phyloP scores from a whole-genome alignment of 2,888 invertebrate genomes.

The Caenorhabditis afra region DNA sequence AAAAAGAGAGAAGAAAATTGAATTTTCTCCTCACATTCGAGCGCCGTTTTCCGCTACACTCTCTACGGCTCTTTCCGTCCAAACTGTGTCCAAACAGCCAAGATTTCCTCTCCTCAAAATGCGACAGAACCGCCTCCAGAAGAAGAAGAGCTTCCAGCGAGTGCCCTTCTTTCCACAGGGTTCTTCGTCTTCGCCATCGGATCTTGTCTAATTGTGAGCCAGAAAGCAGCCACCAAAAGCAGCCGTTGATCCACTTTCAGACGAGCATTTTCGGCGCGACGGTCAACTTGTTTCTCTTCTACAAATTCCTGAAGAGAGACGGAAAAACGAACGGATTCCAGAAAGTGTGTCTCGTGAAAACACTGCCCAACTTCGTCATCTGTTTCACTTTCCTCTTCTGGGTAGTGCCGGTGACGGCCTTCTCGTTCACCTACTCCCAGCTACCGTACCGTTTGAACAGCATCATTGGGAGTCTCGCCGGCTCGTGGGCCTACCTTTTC shows the following conservation, averaged over 20 bases:
- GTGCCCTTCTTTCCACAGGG: slow-evolving; percentile 27
- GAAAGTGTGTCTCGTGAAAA: slow-evolving; percentile 37
- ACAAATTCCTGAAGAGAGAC: slow-evolving; percentile 27
- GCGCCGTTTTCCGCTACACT: too few relatives aligned
- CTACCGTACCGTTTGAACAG: slow-evolving; percentile 26
- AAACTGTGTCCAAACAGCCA: neutral
- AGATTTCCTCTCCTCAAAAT: slow-evolving; percentile 2
- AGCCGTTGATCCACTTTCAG: too few relatives aligned
- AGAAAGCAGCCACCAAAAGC: too few relatives aligned
- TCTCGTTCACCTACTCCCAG: slow-evolving; percentile 16
- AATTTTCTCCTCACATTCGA: too few relatives aligned
- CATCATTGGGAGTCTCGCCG: slow-evolving; percentile 24
- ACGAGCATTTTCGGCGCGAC: slow-evolving; percentile 27
- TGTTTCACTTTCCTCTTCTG: slow-evolving; percentile 35
- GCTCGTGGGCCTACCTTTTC: slow-evolving; percentile 42
- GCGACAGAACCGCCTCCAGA: neutral
- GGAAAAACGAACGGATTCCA: slow-evolving; percentile 42
- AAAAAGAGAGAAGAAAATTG: too few relatives aligned
- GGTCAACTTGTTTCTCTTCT: slow-evolving; percentile 30
- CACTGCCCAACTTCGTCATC: slow-evolving; percentile 32
- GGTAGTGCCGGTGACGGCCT: slow-evolving; percentile 23
- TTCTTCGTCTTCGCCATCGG: slow-evolving; percentile 28
- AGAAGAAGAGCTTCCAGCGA: slow-evolving; percentile 32
- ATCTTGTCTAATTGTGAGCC: slow-evolving; percentile 36
- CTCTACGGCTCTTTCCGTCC: too few relatives aligned